These are phyloP conservation scores for Micromussa lordhowensis DNA, from an alignment of 92 coral and sea anemone species.

Conservation along the genomic window DNA sequence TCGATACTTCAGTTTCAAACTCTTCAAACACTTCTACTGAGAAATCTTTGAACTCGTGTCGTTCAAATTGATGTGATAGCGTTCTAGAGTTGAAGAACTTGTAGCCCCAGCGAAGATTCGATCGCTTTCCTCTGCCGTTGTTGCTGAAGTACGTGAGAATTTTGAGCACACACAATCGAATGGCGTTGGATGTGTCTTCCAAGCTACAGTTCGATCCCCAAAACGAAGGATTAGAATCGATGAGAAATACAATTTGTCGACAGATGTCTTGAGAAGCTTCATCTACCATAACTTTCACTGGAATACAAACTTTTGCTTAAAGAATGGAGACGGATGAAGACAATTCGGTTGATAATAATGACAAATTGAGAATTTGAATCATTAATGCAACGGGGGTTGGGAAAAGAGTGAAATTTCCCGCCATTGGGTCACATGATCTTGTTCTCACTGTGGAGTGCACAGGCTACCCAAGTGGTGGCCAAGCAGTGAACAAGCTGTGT, in stretches of 20 bases:
- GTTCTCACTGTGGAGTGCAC: neutral
- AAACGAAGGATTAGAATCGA: slow-evolving; percentile 42
- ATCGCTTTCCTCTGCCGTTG: slow-evolving; percentile 12
- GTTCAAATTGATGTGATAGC: slow-evolving; percentile 77
- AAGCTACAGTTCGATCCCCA: slow-evolving; percentile 17
- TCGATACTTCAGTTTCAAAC: slow-evolving; percentile 76
- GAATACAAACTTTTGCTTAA: neutral
- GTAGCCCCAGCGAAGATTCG: slow-evolving; percentile 87
- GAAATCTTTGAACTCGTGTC: slow-evolving; percentile 88
- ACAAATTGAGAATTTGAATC: too few species aligned
- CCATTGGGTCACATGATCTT: slow-evolving; percentile 41
- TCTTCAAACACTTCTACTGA: slow-evolving; percentile 74
- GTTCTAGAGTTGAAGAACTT: slow-evolving; percentile 86
- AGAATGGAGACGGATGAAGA: neutral
- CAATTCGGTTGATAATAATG: neutral
- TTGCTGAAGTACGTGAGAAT: slow-evolving; percentile 79
- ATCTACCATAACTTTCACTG: slow-evolving; percentile 8
- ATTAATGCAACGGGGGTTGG: slow-evolving; percentile 19
- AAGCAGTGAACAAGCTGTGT: neutral
- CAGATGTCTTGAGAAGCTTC: neutral
- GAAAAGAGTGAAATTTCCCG: slow-evolving; percentile 43
- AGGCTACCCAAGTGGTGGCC: neutral
- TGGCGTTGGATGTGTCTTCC: slow-evolving; percentile 47
- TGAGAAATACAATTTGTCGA: slow-evolving; percentile 31
- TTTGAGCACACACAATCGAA: slow-evolving; percentile 83